Evolutionary conservation across 1,140 invertebrate genomes (phyloP).

Genomic region (Cydia fagiglandana): DNA sequence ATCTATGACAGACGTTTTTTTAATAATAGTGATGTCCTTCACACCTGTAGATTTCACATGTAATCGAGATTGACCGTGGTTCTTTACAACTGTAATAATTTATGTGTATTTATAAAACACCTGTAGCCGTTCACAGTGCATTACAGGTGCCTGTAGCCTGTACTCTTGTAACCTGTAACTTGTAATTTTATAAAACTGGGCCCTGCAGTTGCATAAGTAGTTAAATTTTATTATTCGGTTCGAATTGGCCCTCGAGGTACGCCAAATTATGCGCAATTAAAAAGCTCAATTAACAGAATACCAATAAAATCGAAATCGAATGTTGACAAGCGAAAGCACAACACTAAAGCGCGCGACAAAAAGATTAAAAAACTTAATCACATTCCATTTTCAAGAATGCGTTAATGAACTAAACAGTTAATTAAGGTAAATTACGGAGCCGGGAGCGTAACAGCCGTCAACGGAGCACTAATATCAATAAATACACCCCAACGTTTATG

Average conservation of each 20-base stretch:
- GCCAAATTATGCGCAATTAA: not conserved
- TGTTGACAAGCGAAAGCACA: constrained; percentile 12
- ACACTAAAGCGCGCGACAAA: constrained; percentile 8
- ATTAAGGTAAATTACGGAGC: constrained; percentile 36
- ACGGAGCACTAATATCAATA: constrained; percentile 48
- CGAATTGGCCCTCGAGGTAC: not conserved
- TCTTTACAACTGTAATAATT: too few relatives aligned
- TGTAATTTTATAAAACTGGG: too few relatives aligned
- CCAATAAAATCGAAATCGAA: constrained; percentile 14
- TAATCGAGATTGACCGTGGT: too few relatives aligned
- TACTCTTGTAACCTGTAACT: too few relatives aligned
- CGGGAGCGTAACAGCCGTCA: constrained; percentile 40
- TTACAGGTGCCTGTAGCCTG: too few relatives aligned
- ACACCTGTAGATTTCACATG: too few relatives aligned
- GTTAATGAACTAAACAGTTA: constrained; percentile 21
- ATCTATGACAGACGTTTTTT: too few relatives aligned
- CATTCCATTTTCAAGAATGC: constrained; percentile 9
- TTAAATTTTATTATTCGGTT: too few relatives aligned
- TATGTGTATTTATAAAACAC: too few relatives aligned
- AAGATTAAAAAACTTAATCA: constrained; percentile 24
- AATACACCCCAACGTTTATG: constrained; percentile 46
- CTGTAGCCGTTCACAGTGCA: too few relatives aligned
- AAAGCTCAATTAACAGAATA: not conserved
- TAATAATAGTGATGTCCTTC: too few relatives aligned
- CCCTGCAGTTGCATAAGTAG: too few relatives aligned